A percentile compares a stretch with the other conserved stretches of the same genome.
Conservation (phyloP, 2,888 invertebrate species). For the Cynaeus angustus region DNA sequence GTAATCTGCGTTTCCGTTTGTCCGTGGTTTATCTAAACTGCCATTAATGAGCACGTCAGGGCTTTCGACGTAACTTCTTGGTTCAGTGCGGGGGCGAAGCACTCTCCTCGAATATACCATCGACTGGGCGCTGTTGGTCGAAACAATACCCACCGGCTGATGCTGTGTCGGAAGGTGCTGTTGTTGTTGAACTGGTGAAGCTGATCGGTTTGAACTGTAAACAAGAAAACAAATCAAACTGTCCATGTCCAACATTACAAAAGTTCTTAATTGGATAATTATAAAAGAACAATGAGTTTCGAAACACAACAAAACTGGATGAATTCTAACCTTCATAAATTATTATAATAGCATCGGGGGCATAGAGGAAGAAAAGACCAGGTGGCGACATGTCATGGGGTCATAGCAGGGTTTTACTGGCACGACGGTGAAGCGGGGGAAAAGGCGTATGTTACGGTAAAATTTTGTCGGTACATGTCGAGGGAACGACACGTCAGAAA, state of each 20-base stretch:
- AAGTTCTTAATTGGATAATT: too few relatives aligned
- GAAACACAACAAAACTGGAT: neutral
- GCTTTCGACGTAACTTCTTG: constrained; percentile 90
- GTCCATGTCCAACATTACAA: neutral
- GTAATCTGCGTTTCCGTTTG: constrained; percentile 72
- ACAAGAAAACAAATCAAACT: constrained; percentile 35
- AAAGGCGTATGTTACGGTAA: constrained; percentile 21
- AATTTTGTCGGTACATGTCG: constrained; percentile 29
- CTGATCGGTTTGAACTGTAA: constrained; percentile 53
- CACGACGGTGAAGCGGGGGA: constrained; percentile 3
- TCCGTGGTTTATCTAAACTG: constrained; percentile 70
- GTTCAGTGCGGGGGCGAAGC: constrained; percentile 87
- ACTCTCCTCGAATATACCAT: constrained; percentile 75
- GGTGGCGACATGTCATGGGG: constrained; percentile 24
- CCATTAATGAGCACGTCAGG: constrained; percentile 73
- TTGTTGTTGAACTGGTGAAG: constrained; percentile 50
- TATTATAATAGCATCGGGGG: constrained; percentile 26
- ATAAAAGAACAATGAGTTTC: too few relatives aligned
- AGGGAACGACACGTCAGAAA: constrained; percentile 36
- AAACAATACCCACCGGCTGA: constrained; percentile 46
- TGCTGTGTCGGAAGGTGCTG: constrained; percentile 48
- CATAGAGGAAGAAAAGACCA: constrained; percentile 34
- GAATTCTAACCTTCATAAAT: constrained; percentile 25
- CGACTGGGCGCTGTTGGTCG: constrained; percentile 57
- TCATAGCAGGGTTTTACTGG: constrained; percentile 1